These are phyloP conservation scores for Cetonia aurata DNA, from an alignment of 2,888 invertebrate genomes.

Conservation along the genomic window DNA sequence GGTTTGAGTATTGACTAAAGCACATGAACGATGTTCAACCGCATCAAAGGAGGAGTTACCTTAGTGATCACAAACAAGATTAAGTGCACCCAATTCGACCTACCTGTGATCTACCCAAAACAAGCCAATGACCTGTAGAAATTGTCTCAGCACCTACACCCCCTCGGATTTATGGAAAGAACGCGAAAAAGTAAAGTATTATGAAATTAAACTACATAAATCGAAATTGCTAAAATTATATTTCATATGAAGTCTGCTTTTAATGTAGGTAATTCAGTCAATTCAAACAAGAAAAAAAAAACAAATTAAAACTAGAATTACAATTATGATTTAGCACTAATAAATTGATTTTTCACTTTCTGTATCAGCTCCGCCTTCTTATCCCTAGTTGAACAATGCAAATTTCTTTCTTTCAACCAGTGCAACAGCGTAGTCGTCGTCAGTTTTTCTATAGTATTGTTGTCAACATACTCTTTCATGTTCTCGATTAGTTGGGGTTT, in stretches of 20 bases:
- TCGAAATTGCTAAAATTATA: constrained; percentile 31
- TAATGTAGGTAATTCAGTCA: constrained; percentile 9
- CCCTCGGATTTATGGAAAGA: not conserved
- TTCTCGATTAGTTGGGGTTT: constrained; percentile 51
- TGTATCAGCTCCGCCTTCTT: constrained; percentile 52
- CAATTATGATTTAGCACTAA: constrained; percentile 20
- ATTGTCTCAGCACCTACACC: not conserved
- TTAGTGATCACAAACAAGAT: no score
- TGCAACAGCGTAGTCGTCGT: constrained; percentile 51
- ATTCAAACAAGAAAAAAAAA: constrained; percentile 24
- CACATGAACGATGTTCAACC: no score
- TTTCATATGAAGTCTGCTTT: constrained; percentile 4
- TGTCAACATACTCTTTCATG: constrained; percentile 53
- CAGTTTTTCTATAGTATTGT: constrained; percentile 51
- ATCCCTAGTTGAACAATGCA: constrained; percentile 53
- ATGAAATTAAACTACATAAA: no score
- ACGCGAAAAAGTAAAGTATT: not conserved
- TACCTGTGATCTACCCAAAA: no score
- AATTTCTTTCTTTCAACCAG: constrained; percentile 51
- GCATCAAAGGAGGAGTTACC: no score
- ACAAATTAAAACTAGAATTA: constrained; percentile 29
- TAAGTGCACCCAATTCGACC: no score
- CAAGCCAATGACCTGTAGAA: no score
- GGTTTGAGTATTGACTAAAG: no score
- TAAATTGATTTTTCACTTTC: constrained; percentile 51